Percentiles rank a stretch among this genome's conserved stretches.
These are phyloP conservation scores for Drosophila teissieri DNA, from an alignment of 1,140 invertebrate species.

Conservation along the genomic window DNA sequence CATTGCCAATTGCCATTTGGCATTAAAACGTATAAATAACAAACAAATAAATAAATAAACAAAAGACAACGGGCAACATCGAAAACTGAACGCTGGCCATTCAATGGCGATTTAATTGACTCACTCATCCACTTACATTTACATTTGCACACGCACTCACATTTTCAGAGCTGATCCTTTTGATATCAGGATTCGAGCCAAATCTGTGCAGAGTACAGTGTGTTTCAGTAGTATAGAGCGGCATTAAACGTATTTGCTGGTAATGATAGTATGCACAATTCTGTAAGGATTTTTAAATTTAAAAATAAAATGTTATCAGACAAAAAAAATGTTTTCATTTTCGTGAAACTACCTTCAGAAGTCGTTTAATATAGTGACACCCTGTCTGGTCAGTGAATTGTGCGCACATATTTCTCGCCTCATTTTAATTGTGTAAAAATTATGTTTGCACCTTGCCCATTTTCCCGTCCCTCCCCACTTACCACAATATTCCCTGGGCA, in stretches of 20 bases:
- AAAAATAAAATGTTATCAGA: not conserved
- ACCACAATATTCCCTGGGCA: not conserved
- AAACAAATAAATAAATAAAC: slow-evolving; percentile 57
- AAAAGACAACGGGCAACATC: slow-evolving; percentile 53
- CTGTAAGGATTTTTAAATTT: not conserved
- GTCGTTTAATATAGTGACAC: not conserved
- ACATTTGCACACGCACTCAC: slow-evolving; percentile 3
- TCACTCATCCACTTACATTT: slow-evolving; percentile 25
- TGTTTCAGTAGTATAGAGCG: not conserved
- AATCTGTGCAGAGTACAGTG: slow-evolving; percentile 22
- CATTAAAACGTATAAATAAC: slow-evolving; percentile 75
- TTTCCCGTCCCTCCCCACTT: too few relatives aligned
- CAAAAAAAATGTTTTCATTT: not conserved
- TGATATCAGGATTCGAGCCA: slow-evolving; percentile 11
- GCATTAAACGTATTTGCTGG: not conserved
- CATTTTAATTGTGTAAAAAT: slow-evolving; percentile 74
- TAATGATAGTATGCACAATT: not conserved
- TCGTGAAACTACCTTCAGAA: not conserved
- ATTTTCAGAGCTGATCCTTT: slow-evolving; percentile 4
- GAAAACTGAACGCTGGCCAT: slow-evolving; percentile 34
- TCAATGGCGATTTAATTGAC: slow-evolving; percentile 70
- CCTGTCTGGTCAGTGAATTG: slow-evolving; percentile 17
- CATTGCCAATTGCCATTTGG: slow-evolving; percentile 56
- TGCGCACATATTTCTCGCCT: slow-evolving; percentile 46
- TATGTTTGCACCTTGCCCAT: slow-evolving; percentile 52